These are phyloP conservation scores for Lypha dubia DNA, from an alignment of 2,888 invertebrate species.

Conservation along the genomic window DNA sequence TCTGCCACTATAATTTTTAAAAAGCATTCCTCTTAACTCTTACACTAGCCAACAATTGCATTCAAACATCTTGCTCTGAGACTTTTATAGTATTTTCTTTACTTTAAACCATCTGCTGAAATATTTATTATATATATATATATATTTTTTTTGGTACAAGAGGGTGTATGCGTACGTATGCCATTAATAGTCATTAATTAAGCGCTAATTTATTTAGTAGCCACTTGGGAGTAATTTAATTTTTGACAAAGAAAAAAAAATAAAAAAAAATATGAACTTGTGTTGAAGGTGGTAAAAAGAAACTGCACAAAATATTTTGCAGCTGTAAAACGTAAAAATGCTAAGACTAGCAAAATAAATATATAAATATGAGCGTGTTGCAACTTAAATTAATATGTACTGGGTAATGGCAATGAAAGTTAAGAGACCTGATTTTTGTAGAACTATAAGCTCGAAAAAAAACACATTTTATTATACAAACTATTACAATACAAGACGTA, in stretches of 20 bases:
- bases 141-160: conserved; percentile 10
- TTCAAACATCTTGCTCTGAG: conserved; percentile 31
- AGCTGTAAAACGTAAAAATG: conserved; percentile 45
- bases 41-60: conserved; percentile 23
- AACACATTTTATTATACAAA: background rate
- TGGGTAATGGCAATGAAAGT: conserved; percentile 43
- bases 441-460: conserved; percentile 8
- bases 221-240: conserved; percentile 74
- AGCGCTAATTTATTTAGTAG: conserved; percentile 74
- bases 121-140: conserved; percentile 14
- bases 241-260: conserved; percentile 64
- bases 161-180: conserved; percentile 62
- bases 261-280: conserved; percentile 54
- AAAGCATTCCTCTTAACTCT: background rate
- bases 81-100: conserved; percentile 10
- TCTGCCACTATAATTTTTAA: background rate
- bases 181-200: conserved; percentile 74
- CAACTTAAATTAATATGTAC: conserved; percentile 35
- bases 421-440: conserved; percentile 42
- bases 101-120: conserved; percentile 17
- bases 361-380: background rate
- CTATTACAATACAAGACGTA: background rate
- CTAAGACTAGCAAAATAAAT: conserved; percentile 15
- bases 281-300: conserved; percentile 27
- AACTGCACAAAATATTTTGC: conserved; percentile 48